phyloP scores from a whole-genome alignment of 2,888 invertebrate species.

The Philonicus albiceps region DNA sequence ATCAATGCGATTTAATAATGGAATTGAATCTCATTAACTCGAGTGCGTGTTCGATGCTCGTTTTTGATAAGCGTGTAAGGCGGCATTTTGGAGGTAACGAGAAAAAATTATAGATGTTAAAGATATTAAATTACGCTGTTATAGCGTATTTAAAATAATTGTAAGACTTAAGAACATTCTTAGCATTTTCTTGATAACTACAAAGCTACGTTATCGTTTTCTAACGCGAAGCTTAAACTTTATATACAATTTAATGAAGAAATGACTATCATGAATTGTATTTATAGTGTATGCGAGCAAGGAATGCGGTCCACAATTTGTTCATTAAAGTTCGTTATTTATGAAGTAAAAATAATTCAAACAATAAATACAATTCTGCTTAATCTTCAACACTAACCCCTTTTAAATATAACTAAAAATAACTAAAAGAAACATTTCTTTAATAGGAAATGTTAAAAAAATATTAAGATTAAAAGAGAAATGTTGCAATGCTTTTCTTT shows the following conservation, averaged over 20 bases:
- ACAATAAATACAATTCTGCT: too few relatives aligned
- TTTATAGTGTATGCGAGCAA: neutral
- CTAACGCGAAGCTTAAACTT: neutral
- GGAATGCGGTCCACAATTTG: neutral
- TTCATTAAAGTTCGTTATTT: neutral
- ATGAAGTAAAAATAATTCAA: too few relatives aligned
- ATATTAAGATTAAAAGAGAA: too few relatives aligned
- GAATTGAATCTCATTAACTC: neutral
- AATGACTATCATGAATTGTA: neutral
- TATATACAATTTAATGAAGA: neutral
- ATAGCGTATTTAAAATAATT: neutral
- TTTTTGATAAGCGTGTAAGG: neutral
- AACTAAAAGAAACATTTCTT: too few relatives aligned
- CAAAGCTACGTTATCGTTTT: neutral
- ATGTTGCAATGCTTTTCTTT: too few relatives aligned
- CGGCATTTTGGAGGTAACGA: neutral
- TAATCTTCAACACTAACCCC: too few relatives aligned
- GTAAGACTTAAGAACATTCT: neutral
- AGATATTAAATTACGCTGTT: neutral
- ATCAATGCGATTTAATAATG: neutral
- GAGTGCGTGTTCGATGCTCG: neutral
- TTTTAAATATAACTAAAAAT: too few relatives aligned
- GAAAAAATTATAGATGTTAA: neutral
- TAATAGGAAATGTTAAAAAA: too few relatives aligned
- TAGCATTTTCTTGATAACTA: neutral